Base-by-base conservation (phyloP, 2,888 invertebrate genomes). In the Sarcophaga carnaria region DNA sequence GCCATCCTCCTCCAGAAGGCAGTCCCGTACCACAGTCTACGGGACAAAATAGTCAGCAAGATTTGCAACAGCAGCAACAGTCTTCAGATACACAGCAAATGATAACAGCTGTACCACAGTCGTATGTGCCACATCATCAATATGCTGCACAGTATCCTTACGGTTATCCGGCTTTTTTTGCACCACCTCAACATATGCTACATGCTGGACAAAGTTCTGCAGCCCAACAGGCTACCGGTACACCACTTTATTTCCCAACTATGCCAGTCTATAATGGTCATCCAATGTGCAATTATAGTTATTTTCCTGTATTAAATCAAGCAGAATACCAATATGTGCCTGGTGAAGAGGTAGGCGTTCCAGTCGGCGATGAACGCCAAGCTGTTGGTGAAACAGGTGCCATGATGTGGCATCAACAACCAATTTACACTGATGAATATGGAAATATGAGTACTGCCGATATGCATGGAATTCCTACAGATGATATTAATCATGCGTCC, bases 171-270 rank as follows among this genome's bases (percentile, higher is more conserved):
- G 83, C 90, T 17, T 92, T 91, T 74, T 92, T 90, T 86, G 84
- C 93, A 5, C 89, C 92, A 37, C 92, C 90, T 88, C 90, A 89
- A 80, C 90, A 89, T 60, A 89, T 91, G 85, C 91, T 91, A 0
- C 93, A 93, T 88, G 90, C 92, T 20, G 90, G 91, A n/a, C 89
- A 91, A 54, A 90, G 89, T 85, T 88, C 90, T 20, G 89, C 91
- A 49, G 91, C 92, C 45, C 94, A 93, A 88, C 94, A 93, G 85
- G 93, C 93, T 14, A 89, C 93, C 5, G 93, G 93, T 2, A 81
- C 90, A 2, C 93, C 93, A 11, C 54, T 93, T 3, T 93, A 90
- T 83, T 86, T 93, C 45, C 89, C 91, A 12, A 89, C 90, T 8
- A 88, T 93, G 89, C 91, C 92, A 45, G 86, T 93, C 54, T 93